phyloP scores from a whole-genome alignment of 2,888 invertebrate genomes.

The Pollenia amentaria region DNA sequence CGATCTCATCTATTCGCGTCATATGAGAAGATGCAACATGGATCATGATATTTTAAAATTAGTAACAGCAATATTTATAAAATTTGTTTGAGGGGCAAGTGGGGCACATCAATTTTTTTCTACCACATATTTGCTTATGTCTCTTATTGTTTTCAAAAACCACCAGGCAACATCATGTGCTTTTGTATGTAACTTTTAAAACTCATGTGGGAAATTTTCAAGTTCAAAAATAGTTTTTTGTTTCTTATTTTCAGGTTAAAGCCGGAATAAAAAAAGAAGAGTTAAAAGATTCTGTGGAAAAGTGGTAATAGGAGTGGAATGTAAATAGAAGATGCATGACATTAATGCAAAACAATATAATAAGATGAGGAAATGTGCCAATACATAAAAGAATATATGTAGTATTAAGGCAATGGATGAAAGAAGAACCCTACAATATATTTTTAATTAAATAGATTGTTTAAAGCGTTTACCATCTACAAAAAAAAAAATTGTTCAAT shows the following conservation, averaged over 20 bases:
- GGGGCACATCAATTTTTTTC: neutral
- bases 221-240: conserved; percentile 60
- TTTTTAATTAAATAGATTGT: too few species aligned
- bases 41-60: conserved; percentile 27
- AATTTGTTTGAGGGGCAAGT: neutral
- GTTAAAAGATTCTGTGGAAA: conserved; percentile 13
- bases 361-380: conserved; percentile 11
- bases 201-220: conserved; percentile 70
- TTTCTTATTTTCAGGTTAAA: conserved; percentile 32
- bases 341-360: conserved; percentile 14
- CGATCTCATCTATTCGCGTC: conserved; percentile 26
- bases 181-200: conserved; percentile 11
- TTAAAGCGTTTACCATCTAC: too few species aligned
- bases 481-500: too few species aligned
- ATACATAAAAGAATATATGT: neutral
- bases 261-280: neutral
- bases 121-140: neutral
- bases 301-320: conserved; percentile 14
- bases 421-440: neutral
- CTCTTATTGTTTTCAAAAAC: conserved; percentile 35
- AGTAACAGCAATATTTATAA: neutral
- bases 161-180: conserved; percentile 28
- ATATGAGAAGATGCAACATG: conserved; percentile 48
- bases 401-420: neutral
- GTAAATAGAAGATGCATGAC: conserved; percentile 25